A percentile compares a stretch with the other conserved stretches of the same genome.
Conservation (phyloP, 2,888 invertebrate species). For the Dione juno region DNA sequence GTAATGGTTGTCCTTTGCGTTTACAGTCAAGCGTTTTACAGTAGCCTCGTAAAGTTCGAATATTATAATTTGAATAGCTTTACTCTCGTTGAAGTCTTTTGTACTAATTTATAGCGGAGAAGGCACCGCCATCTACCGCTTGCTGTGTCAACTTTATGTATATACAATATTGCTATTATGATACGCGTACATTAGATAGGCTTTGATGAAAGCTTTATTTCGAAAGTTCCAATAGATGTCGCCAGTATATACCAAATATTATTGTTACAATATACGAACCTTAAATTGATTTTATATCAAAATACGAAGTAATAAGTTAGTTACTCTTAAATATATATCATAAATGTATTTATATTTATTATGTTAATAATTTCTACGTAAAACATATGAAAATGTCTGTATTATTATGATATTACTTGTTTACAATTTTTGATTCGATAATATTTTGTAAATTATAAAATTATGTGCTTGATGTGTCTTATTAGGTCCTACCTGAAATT, state of each 20-base stretch:
- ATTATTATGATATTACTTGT: too few relatives aligned
- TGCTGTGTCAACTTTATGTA: not conserved
- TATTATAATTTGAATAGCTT: too few relatives aligned
- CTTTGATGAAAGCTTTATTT: conserved; percentile 9
- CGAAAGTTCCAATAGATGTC: conserved; percentile 22
- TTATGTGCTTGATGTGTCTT: too few relatives aligned
- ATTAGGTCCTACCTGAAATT: too few relatives aligned
- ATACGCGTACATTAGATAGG: conserved; percentile 6
- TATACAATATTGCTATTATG: not conserved
- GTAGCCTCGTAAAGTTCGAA: too few relatives aligned
- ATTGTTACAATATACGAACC: not conserved
- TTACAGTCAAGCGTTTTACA: too few relatives aligned
- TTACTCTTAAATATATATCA: not conserved
- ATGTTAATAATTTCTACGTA: not conserved
- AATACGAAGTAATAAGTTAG: not conserved
- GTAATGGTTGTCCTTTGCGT: too few relatives aligned
- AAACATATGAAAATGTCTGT: too few relatives aligned
- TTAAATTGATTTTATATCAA: not conserved
- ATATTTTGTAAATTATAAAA: too few relatives aligned
- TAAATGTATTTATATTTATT: not conserved
- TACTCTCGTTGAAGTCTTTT: conserved; percentile 44
- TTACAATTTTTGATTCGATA: too few relatives aligned
- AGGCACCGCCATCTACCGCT: conserved; percentile 35
- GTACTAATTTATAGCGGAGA: not conserved
- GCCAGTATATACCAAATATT: not conserved